Base-by-base conservation (phyloP, 37 sponge, comb jelly and placozoan genomes). In the Eunapius fragilis region DNA sequence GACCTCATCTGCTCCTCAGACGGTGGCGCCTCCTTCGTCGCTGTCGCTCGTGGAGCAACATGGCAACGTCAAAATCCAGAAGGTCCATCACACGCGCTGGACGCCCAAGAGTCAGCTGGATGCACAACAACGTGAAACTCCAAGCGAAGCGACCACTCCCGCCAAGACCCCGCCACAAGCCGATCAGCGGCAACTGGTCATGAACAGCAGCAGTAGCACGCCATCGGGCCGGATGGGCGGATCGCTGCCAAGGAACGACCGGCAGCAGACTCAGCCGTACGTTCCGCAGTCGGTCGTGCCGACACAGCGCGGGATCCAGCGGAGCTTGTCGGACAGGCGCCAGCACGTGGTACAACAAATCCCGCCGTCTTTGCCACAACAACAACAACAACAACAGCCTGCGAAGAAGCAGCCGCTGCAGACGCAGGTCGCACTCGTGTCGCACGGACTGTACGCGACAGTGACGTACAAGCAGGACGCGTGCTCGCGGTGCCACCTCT, bases 401-500 rank as follows among this genome's bases (percentile, higher is more conserved):
- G 2, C 14, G 28, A 49, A 79, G 33, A 72, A 71, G 75, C 73
- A 34, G 26, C 50, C 6, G 70, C 75, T 80, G 27, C 75, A 72
- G 25, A 72, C 26, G 12, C 89, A 79, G 49, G 47, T 35, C 22
- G 84, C 74, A 25, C 75, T 67, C 37, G 58, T 41, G n/a, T 31
- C 58, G 72, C 31, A 74, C 5, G 75, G 77, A n/a, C 36, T 24
- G 35, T 72, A 72, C 70, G 31, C 73, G 13, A 23, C 67, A 12
- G 58, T 58, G 58, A 58, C 58, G 19, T 58, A 58, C 58, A 58
- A 58, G 58, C 17, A 28, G 31, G 68, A 82, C 25, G 41, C 85
- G 30, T 93, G 93, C 68, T 71, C 93, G 23, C 72, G 70, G 28
- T 93, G 93, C 73, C 82, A 37, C 80, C n/a, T 25, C 34, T 78